Conservation (phyloP, 2,113 vertebrate genomes). For the Psophia crepitans region DNA sequence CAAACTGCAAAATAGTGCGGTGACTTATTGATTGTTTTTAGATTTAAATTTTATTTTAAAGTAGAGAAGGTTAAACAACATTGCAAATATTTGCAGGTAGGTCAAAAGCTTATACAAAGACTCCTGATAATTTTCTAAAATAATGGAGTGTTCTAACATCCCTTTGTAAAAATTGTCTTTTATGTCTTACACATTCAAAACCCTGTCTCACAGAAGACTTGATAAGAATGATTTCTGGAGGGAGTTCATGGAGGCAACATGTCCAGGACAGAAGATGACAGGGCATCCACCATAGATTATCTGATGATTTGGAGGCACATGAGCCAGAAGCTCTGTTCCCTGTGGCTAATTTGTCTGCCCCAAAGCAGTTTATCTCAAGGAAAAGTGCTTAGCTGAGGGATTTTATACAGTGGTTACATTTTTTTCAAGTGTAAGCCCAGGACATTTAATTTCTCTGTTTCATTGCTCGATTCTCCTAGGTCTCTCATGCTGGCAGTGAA, state of each 20-base stretch:
- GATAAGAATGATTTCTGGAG: neutral
- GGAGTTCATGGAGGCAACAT: rapidly evolving
- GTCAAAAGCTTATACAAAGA: neutral
- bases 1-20: rapidly evolving
- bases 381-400: neutral
- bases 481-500: neutral
- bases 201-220: neutral
- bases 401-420: neutral
- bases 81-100: neutral
- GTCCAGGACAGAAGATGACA: neutral
- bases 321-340: neutral
- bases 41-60: neutral
- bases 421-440: neutral
- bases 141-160: neutral
- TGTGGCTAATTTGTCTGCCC: neutral
- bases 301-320: neutral
- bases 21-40: neutral
- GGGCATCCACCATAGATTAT: neutral
- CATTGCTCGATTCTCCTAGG: neutral
- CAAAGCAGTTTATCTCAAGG: neutral
- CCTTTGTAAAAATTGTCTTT: neutral
- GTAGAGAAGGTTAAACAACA: neutral
- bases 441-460: neutral
- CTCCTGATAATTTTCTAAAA: neutral
- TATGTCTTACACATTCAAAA: neutral